Conservation (phyloP, 2,113 vertebrate genomes). For the Ariopsis seemanni region DNA sequence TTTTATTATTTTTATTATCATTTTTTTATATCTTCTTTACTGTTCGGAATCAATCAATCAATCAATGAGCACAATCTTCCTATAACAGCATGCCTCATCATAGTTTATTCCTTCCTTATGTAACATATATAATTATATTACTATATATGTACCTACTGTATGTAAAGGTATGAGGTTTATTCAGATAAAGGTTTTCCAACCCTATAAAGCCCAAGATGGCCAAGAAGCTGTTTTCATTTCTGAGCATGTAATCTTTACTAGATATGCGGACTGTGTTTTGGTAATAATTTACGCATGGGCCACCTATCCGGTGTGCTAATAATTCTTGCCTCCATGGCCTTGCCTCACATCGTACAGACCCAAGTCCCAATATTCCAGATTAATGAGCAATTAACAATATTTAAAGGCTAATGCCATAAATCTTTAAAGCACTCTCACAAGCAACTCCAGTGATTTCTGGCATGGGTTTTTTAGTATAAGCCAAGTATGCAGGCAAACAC, state of each 20-base stretch:
- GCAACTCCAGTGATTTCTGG: constrained; percentile 27
- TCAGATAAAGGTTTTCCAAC: background rate
- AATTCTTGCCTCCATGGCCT: constrained; percentile 41
- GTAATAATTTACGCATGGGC: constrained; percentile 27
- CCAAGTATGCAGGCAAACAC: constrained; percentile 20
- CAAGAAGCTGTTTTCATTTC: constrained; percentile 27
- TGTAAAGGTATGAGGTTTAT: background rate
- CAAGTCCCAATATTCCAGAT: constrained; percentile 51
- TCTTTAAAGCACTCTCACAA: constrained; percentile 19
- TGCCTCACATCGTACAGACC: constrained; percentile 44
- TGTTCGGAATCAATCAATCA: too few relatives aligned
- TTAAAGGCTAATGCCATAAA: constrained; percentile 50
- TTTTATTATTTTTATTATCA: too few relatives aligned
- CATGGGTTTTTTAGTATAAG: constrained; percentile 21
- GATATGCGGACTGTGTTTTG: constrained; percentile 32
- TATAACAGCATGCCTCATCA: background rate
- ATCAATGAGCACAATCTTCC: background rate
- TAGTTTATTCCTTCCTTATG: background rate
- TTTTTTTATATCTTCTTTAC: too few relatives aligned
- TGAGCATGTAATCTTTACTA: constrained; percentile 32
- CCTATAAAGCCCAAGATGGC: background rate
- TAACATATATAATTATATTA: background rate
- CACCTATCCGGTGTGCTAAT: constrained; percentile 29
- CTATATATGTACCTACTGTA: background rate
- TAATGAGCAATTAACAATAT: constrained; percentile 53